These are phyloP conservation scores for Polylopha cassiicola DNA, from an alignment of 2,888 invertebrate genomes.

Conservation along the genomic window DNA sequence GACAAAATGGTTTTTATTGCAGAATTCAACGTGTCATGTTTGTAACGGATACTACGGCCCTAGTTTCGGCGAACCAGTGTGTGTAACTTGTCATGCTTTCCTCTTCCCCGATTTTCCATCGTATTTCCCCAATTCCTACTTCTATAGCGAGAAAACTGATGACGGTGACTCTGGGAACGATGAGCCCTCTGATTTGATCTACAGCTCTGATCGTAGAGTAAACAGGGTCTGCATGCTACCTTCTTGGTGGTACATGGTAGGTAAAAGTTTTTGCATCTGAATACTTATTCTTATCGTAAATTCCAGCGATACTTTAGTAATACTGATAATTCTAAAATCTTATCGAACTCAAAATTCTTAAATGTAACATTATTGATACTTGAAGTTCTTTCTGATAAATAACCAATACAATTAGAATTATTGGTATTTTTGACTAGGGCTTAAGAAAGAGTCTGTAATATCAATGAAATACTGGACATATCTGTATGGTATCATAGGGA, in stretches of 20 bases:
- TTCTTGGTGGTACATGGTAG: slow-evolving; percentile 61
- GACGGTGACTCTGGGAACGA: slow-evolving; percentile 97
- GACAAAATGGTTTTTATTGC: slow-evolving; percentile 37
- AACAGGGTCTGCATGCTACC: slow-evolving; percentile 54
- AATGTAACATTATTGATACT: too few relatives aligned
- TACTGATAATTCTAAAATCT: too few relatives aligned
- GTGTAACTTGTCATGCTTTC: slow-evolving; percentile 94
- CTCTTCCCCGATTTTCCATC: slow-evolving; percentile 88
- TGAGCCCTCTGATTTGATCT: slow-evolving; percentile 87
- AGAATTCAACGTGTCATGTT: slow-evolving; percentile 85
- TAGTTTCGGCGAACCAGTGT: slow-evolving; percentile 93
- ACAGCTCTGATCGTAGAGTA: slow-evolving; percentile 69
- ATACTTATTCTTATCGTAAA: too few relatives aligned
- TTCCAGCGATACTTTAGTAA: too few relatives aligned
- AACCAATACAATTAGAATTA: too few relatives aligned
- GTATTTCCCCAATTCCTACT: slow-evolving; percentile 66
- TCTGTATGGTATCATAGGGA: too few relatives aligned
- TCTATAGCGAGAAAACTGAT: slow-evolving; percentile 81
- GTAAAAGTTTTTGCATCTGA: slow-evolving; percentile 24
- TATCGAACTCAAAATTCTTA: too few relatives aligned
- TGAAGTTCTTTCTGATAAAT: too few relatives aligned
- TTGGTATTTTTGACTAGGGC: too few relatives aligned
- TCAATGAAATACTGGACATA: too few relatives aligned
- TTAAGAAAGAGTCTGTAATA: too few relatives aligned
- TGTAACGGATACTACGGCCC: slow-evolving; percentile 96